Evolutionary conservation across 2,113 vertebrate genomes (phyloP), one percentile per base, ranked within the genome.

Genomic region (Mola mola): DNA sequence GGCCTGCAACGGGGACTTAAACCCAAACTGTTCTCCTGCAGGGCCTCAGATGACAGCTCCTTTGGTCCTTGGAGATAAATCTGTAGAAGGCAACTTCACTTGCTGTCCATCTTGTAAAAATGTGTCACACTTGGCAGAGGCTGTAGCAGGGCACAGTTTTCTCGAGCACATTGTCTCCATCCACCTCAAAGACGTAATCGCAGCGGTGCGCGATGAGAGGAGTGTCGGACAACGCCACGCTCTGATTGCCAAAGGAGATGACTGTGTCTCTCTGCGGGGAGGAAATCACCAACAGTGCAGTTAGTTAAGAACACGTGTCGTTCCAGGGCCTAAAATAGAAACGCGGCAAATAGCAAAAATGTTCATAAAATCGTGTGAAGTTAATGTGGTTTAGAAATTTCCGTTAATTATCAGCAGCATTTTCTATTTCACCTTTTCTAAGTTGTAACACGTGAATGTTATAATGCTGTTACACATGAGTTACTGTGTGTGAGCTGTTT

Each of bases 91-190:
- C 80, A 80, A 34, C 12, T 8, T 64, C 42, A 52, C 4, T 46
- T 31, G 24, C 19, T 43, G 58, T 77, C 41, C 25, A 1, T 36
- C 15, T 3, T 4, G 19, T 46, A 1, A 17, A 36, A 6, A 36
- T 11, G 26, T 28, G 36, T 90, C 74, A 92, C 42, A 92, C 93
- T 70, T 93, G 93, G 31, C 91, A 94, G 83, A 94, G 91, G 83
- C 90, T 93, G 2, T 91, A 94, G 22, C 78, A 87, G 51, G 84
- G 63, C 46, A 87, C 48, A 0, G 87, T 83, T 60, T 42, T 90
- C 66, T 93, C 91, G 0, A 85, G n/a, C 65, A 92, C 56, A 1
- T 24, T 83, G 19, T 94, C 93, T 9, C 93, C 92, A 0, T 84
- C 83, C 66, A 93, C 90, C 58, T 93, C 93, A 2, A 82, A 92